Evolutionary conservation across 2,888 invertebrate genomes (phyloP).

Genomic region (Epinotia bilunana): DNA sequence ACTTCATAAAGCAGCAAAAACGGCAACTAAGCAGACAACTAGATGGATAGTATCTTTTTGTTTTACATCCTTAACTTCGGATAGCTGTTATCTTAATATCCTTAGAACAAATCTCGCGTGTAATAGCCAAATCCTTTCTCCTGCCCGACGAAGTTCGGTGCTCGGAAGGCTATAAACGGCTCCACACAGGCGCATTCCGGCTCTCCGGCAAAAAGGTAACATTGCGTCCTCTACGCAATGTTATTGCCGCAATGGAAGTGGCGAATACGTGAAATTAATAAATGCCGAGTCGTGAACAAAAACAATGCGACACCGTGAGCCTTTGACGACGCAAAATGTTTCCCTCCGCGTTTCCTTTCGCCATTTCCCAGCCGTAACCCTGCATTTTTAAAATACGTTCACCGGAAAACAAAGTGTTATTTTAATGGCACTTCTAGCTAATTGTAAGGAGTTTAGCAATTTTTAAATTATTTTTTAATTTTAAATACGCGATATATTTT

Average conservation of each 20-base stretch:
- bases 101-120: conserved; percentile 27
- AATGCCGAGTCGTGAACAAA: conserved; percentile 58
- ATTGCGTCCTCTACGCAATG: conserved; percentile 21
- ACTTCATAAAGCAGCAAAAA: conserved; percentile 32
- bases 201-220: conserved; percentile 38
- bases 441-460: conserved; percentile 54
- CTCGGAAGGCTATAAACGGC: conserved; percentile 35
- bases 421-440: conserved; percentile 56
- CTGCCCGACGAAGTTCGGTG: conserved; percentile 35
- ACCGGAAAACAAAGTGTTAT: conserved; percentile 56
- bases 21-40: conserved; percentile 10
- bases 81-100: conserved; percentile 30
- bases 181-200: conserved; percentile 24
- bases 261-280: conserved; percentile 60
- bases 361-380: conserved; percentile 53
- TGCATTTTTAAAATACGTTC: conserved; percentile 64
- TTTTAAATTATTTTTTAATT: conserved; percentile 23
- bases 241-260: conserved; percentile 31
- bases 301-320: conserved; percentile 55
- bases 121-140: conserved; percentile 43
- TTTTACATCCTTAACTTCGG: conserved; percentile 23
- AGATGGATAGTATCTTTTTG: conserved; percentile 5
- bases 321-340: conserved; percentile 65
- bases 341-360: conserved; percentile 54
- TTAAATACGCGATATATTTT: conserved; percentile 10